Base-by-base conservation (phyloP, 2,113 vertebrate species). In the Eira barbara region DNA sequence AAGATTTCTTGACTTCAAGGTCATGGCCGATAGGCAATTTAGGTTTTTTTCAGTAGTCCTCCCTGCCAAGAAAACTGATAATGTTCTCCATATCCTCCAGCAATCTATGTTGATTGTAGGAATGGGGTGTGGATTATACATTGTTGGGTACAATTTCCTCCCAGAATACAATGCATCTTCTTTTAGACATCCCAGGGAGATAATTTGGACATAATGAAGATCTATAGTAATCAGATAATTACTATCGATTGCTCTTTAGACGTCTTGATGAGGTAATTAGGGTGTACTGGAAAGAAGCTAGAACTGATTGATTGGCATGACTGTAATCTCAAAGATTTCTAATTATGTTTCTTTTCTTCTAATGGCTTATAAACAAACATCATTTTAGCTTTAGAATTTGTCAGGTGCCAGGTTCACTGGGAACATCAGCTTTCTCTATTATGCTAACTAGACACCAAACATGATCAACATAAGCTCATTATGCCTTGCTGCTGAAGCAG, bases 161-260 rank as follows among this genome's bases (percentile, higher is more conserved):
- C 97, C 1, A 0, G 12, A 55, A 92, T 94, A 97, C 97, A 65
- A 59, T 85, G 12, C 96, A 97, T 98, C 87, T 55, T 98, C 98
- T 97, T 98, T 96, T 95, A 98, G 97, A 97, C 91, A 95, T 98
- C 98, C 96, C 97, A 97, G 96, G 93, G 94, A 98, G 98, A 96
- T 98, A 98, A 99, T 98, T 97, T 98, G 97, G 90, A 96, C 96
- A 59, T 98, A 98, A 99, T 98, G 98, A 98, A 99, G 98, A 98
- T 99, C 98, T 98, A 98, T 98, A 98, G 98, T 98, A 98, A 99
- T 99, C 98, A 99, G 98, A 98, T 99, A 98, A 99, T 99, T 98
- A 97, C 96, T 98, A 99, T 99, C 0, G 98, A 99, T 98, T 98
- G 96, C 97, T 98, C 98, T 98, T 98, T 98, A 98, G 98, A 98